A percentile compares a stretch with the other conserved stretches of the same genome.
phyloP scores from a whole-genome alignment of 2,113 vertebrate species.

The Tor tambroides region DNA sequence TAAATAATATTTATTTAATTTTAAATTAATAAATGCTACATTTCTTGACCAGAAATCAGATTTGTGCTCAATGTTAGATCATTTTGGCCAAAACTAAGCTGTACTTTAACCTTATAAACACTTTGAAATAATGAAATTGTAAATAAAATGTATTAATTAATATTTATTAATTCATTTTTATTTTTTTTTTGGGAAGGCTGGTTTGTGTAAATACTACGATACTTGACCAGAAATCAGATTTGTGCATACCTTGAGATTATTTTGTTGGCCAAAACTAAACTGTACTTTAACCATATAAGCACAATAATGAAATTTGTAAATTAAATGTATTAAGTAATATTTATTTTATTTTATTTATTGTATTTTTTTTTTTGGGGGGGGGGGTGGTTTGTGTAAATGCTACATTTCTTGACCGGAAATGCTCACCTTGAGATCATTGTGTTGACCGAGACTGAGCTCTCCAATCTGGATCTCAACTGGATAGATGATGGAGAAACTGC shows the following conservation, averaged over 20 bases:
- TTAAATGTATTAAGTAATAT: neutral
- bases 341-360: neutral
- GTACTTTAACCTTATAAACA: no score
- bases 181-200: neutral
- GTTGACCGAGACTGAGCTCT: constrained; percentile 86
- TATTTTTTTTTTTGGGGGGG: no score
- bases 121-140: no score
- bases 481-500: constrained; percentile 97
- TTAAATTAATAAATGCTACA: no score
- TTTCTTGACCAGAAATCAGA: neutral
- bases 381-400: neutral
- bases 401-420: constrained; percentile 47
- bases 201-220: neutral
- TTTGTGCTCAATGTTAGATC: constrained; percentile 65
- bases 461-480: constrained; percentile 89
- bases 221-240: constrained; percentile 46
- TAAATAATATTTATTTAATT: no score
- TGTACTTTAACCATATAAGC: no score
- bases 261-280: no score
- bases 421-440: constrained; percentile 82
- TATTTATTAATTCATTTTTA: no score
- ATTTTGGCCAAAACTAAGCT: constrained; percentile 63
- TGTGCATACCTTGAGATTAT: constrained; percentile 81
- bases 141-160: no score
- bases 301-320: no score